Evolutionary conservation across 2,888 invertebrate genomes (phyloP).

Genomic region (Ceratothoa steindachneri): DNA sequence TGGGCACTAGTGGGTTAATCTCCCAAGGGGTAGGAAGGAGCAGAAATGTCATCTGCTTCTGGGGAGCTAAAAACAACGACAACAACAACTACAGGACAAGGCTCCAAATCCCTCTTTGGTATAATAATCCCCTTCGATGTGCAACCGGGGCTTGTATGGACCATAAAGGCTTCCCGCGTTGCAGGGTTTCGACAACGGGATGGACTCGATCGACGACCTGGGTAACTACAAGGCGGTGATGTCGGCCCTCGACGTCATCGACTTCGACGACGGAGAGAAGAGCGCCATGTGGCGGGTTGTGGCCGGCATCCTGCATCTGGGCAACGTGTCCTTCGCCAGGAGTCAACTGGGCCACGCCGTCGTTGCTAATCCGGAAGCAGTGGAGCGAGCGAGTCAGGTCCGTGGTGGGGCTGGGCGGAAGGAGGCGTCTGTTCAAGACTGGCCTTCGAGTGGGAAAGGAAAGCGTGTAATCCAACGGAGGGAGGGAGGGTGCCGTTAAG

Average conservation of each 20-base stretch:
- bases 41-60: too few relatives aligned
- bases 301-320: conserved; percentile 78
- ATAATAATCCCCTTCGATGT: too few relatives aligned
- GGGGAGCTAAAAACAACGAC: too few relatives aligned
- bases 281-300: conserved; percentile 73
- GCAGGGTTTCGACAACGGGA: conserved; percentile 51
- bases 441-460: too few relatives aligned
- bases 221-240: conserved; percentile 66
- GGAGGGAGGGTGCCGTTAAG: background rate
- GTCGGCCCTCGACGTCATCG: conserved; percentile 72
- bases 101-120: too few relatives aligned
- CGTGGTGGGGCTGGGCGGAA: conserved; percentile 48
- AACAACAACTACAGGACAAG: too few relatives aligned
- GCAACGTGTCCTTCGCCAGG: conserved; percentile 75
- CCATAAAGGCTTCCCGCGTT: too few relatives aligned
- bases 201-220: conserved; percentile 58
- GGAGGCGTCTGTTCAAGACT: too few relatives aligned
- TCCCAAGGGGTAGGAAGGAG: too few relatives aligned
- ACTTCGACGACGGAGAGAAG: conserved; percentile 68
- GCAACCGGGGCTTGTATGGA: too few relatives aligned
- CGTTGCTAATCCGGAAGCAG: conserved; percentile 57
- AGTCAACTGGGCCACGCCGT: conserved; percentile 65
- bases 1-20: too few relatives aligned
- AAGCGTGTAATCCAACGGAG: background rate
- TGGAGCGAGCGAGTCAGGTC: conserved; percentile 57